phyloP scores from a whole-genome alignment of 2,888 invertebrate species.

The Odontocerum albicorne region DNA sequence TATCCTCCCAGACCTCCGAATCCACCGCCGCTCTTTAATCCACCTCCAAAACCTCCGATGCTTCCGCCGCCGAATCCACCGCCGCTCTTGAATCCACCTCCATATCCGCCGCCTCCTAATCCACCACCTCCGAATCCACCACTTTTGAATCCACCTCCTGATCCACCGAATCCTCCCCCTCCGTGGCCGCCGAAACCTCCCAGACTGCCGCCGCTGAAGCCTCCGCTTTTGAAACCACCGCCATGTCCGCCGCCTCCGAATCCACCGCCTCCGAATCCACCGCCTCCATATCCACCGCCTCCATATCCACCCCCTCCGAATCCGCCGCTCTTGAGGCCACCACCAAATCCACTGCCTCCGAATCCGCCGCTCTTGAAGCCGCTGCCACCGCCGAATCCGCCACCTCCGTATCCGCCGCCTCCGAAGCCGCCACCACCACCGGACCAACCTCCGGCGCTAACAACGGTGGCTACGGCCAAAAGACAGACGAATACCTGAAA shows the following conservation, averaged over 20 bases:
- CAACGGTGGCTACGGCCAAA: constrained; percentile 28
- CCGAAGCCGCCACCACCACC: constrained; percentile 14
- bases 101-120: constrained; percentile 10
- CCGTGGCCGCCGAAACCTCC: constrained; percentile 16
- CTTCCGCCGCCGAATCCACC: constrained; percentile 16
- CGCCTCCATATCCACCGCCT: constrained; percentile 27
- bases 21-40: too few relatives aligned
- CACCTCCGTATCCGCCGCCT: constrained; percentile 18
- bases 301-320: constrained; percentile 20
- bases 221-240: constrained; percentile 18
- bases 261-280: constrained; percentile 28
- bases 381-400: background rate
- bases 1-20: constrained; percentile 21
- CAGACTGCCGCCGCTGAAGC: constrained; percentile 17
- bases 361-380: constrained; percentile 8
- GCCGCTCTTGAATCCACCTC: constrained; percentile 11
- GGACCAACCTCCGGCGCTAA: constrained; percentile 24
- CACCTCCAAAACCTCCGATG: constrained; percentile 19
- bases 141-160: constrained; percentile 6
- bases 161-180: background rate
- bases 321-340: constrained; percentile 18
- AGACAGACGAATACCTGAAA: constrained; percentile 33
- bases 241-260: constrained; percentile 18
- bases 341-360: constrained; percentile 3
- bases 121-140: constrained; percentile 10